These are phyloP conservation scores for Myzus persicae DNA, from an alignment of 1,140 invertebrate genomes.

Conservation along the genomic window DNA sequence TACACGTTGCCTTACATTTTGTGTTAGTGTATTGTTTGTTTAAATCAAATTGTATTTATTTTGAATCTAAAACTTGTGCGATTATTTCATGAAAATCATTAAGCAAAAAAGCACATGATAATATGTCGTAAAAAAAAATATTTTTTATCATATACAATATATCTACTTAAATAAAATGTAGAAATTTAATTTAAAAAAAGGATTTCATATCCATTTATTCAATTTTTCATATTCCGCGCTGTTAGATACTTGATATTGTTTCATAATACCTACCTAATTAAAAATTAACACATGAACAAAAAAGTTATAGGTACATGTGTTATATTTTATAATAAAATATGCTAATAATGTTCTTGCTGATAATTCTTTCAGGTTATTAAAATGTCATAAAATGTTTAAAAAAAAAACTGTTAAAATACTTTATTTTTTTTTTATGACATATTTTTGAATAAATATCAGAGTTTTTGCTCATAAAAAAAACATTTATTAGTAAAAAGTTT, in stretches of 20 bases:
- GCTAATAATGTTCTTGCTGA: neutral
- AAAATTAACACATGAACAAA: neutral
- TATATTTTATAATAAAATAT: neutral
- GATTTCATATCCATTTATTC: too few relatives aligned
- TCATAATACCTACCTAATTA: neutral
- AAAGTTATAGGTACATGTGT: neutral
- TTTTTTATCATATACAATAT: neutral
- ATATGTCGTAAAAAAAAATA: neutral
- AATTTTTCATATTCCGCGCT: too few relatives aligned
- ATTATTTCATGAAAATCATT: neutral
- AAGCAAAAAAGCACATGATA: neutral
- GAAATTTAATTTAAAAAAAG: neutral
- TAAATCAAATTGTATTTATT: neutral
- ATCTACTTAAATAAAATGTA: neutral
- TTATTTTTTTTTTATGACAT: slow-evolving; percentile 27
- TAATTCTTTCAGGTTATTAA: neutral
- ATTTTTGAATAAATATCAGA: slow-evolving; percentile 38
- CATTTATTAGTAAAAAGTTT: slow-evolving; percentile 29
- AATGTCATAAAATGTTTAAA: neutral
- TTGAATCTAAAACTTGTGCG: neutral
- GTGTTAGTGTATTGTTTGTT: too few relatives aligned
- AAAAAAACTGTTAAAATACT: neutral
- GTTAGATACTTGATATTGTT: neutral
- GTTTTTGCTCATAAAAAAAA: slow-evolving; percentile 10
- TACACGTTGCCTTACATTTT: neutral